Base-by-base conservation (phyloP, 2,113 vertebrate species). In the Columba janthina region DNA sequence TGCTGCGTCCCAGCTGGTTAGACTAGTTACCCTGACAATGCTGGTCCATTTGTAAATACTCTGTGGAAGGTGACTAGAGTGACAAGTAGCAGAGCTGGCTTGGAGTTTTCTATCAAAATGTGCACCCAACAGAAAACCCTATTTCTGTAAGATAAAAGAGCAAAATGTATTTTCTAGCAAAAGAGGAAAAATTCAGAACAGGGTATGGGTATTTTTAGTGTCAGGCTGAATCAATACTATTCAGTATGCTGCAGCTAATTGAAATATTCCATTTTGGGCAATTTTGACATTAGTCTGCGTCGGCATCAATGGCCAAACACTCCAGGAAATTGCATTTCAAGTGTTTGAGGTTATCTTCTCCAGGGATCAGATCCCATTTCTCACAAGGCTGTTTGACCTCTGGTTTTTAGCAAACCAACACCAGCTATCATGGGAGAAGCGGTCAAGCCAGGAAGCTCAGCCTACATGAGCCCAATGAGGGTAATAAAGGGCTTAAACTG, bases 231-330 rank as follows among this genome's bases (percentile, higher is more conserved):
- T 85, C 77, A 69, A 85, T 82, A 75, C 54, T 62, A 32, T 92
- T 70, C 62, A 67, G 66, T n/a, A 51, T 22, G 56, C 44, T 76
- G 62, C 64, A 78, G 36, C 58, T 96, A 96, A 93, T 79, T 85
- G 78, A 89, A 95, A 95, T 76, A 93, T 62, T 93, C 83, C 5
- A 18, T 73, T 77, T 88, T 5, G 54, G 71, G 46, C 26, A 61
- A 80, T 85, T 91, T 54, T 67, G 71, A 79, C 71, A 89, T 95
- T 72, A 77, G 91, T 96, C 89, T 91, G 58, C 12, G 3, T 91
- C 19, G 8, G 61, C 5, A 85, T 82, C 66, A 66, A 79, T 88
- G 79, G 73, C 74, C 78, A 93, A 85, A 85, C 67, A 70, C 71
- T 73, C 34, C 2, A 15, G 82, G 56, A 95, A 95, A 94, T 65